Evolutionary conservation across 1,140 invertebrate genomes (phyloP), one percentile per base, ranked within the genome.

Genomic region (Drosophila parabipectinata): DNA sequence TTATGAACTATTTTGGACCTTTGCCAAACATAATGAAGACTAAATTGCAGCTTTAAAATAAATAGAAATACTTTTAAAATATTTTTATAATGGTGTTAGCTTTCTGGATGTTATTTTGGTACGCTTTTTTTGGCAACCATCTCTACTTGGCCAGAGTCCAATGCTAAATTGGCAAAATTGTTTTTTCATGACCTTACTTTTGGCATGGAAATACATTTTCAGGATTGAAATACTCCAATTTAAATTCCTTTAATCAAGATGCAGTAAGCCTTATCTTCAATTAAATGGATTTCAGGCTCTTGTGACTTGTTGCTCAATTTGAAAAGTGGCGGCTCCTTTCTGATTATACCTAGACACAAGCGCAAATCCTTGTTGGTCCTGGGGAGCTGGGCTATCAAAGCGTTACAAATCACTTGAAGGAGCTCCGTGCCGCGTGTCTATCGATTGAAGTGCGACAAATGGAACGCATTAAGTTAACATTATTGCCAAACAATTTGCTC

Each of bases 381-480:
- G 34, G 18, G 45, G 18, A 32, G 45, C 62, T 59, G 56, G 47
- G 24, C 45, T 53, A 67, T 67, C 63, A 67, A 67, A 64, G 63
- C 67, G 51, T 71, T 71, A 87, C 82, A 82, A 87, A 87, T 87
- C 83, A 82, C 82, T 87, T 52, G 50, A 81, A 82, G 68, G 58
- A 61, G 71, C 34, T 52, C 37, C 53, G 12, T 24, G 12, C 45
- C 51, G 76, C 77, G 73, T 87, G 77, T 84, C 72, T 84, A 82
- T 85, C 78, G 74, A 75, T 81, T 75, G 69, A 68, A 82, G 84
- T 82, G 83, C 82, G 83, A 87, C 78, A 88, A 88, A 87, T 88
- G 83, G 84, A 88, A 88, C 79, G 64, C 84, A 88, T 88, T 88
- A 89, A 79, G 79, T 89, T 89, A 88, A 88, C 83, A 88, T 88